Evolutionary conservation across 2,797 vertebrate species (phyloP).

Genomic region (Trachurus trachurus): DNA sequence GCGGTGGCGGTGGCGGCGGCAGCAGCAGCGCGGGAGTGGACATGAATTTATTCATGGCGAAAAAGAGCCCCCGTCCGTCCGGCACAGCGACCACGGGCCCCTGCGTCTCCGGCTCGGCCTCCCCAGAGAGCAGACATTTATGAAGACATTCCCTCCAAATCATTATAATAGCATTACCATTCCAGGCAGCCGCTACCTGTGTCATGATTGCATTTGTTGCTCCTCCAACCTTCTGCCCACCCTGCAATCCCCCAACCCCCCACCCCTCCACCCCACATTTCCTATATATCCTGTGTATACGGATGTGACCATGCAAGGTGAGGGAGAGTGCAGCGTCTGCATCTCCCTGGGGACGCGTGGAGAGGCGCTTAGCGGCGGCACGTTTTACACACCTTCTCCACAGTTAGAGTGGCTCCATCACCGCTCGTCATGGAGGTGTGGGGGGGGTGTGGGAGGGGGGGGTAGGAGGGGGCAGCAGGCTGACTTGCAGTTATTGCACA

Average conservation of each 20-base stretch:
- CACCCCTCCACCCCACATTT: neutral
- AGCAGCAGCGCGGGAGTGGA: slow-evolving; percentile 66
- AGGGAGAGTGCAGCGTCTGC: slow-evolving; percentile 52
- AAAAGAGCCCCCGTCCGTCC: slow-evolving; percentile 63
- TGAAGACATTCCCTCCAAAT: slow-evolving; percentile 85
- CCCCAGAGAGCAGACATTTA: slow-evolving; percentile 86
- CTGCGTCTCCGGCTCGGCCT: slow-evolving; percentile 46
- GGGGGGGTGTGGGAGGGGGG: no score
- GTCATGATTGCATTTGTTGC: slow-evolving; percentile 75
- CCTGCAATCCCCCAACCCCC: slow-evolving; percentile 50
- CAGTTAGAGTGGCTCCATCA: slow-evolving; percentile 53
- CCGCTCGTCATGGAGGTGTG: slow-evolving; percentile 2
- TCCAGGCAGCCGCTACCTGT: slow-evolving; percentile 72
- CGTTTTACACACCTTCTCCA: slow-evolving; percentile 59
- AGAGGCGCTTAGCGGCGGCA: slow-evolving; percentile 56
- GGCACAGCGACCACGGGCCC: slow-evolving; percentile 33
- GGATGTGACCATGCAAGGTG: slow-evolving; percentile 52
- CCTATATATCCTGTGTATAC: slow-evolving; percentile 12
- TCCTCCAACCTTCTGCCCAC: slow-evolving; percentile 45
- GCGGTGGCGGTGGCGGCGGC: slow-evolving; percentile 36
- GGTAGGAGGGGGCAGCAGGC: slow-evolving; percentile 9
- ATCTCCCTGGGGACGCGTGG: slow-evolving; percentile 63
- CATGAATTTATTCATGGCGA: slow-evolving; percentile 88
- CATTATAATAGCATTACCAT: slow-evolving; percentile 83
- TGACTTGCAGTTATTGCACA: slow-evolving; percentile 46